Evolutionary conservation across 2,888 invertebrate genomes (phyloP).

Genomic region (Scaptomyza reducta): DNA sequence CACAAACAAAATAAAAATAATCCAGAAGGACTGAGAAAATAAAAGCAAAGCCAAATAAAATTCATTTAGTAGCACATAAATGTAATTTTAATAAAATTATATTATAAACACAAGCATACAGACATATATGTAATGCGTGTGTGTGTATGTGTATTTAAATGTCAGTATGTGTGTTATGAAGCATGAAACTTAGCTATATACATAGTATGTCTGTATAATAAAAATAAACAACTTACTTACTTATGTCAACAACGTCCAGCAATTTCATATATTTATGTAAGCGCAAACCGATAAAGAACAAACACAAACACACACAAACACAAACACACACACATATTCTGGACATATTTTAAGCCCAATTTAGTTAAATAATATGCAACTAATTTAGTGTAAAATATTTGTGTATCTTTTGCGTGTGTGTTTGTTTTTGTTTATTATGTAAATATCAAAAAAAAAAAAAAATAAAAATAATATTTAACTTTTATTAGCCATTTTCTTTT

Average conservation of each 20-base stretch:
- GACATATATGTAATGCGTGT: slow-evolving; percentile 27
- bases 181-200: slow-evolving; percentile 41
- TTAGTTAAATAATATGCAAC: slow-evolving; percentile 68
- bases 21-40: not conserved
- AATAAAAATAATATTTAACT: slow-evolving; percentile 47
- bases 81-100: slow-evolving; percentile 64
- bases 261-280: slow-evolving; percentile 78
- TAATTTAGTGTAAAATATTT: slow-evolving; percentile 58
- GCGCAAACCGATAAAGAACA: slow-evolving; percentile 46
- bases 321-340: slow-evolving; percentile 14
- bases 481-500: slow-evolving; percentile 41
- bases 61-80: slow-evolving; percentile 66
- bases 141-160: slow-evolving; percentile 14
- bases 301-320: slow-evolving; percentile 26
- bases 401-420: slow-evolving; percentile 17
- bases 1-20: no score
- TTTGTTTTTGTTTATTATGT: slow-evolving; percentile 37
- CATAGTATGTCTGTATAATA: slow-evolving; percentile 31
- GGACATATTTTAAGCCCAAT: slow-evolving; percentile 64
- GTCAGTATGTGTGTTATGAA: slow-evolving; percentile 14
- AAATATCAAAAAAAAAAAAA: no score
- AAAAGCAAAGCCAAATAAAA: slow-evolving; percentile 74
- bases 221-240: slow-evolving; percentile 76
- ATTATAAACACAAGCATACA: slow-evolving; percentile 30
- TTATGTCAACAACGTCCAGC: slow-evolving; percentile 80